Evolutionary conservation across 2,888 invertebrate species (phyloP).

Genomic region (Leptopterna dolabrata): DNA sequence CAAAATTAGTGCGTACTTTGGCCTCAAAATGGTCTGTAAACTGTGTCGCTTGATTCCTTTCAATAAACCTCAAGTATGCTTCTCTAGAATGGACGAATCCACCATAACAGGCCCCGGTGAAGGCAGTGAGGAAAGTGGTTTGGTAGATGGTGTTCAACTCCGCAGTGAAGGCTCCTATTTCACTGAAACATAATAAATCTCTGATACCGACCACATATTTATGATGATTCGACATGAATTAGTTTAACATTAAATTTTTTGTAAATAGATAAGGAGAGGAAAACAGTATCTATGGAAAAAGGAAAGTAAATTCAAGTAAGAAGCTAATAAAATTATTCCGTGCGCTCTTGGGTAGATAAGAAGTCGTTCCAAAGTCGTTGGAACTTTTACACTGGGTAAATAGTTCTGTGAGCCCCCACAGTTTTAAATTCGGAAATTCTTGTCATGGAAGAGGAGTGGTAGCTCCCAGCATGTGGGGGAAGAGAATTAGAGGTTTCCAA

Average conservation of each 20-base stretch:
- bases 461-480: too few relatives aligned
- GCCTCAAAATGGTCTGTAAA: constrained; percentile 76
- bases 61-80: constrained; percentile 77
- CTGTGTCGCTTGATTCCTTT: constrained; percentile 79
- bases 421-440: too few relatives aligned
- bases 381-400: too few relatives aligned
- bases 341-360: too few relatives aligned
- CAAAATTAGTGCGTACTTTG: constrained; percentile 70
- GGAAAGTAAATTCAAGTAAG: too few relatives aligned
- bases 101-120: constrained; percentile 76
- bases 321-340: too few relatives aligned
- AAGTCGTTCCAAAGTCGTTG: too few relatives aligned
- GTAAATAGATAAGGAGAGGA: not conserved
- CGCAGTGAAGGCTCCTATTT: constrained; percentile 73
- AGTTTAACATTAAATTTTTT: not conserved
- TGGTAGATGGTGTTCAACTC: constrained; percentile 75
- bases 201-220: constrained; percentile 38
- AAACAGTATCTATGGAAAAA: too few relatives aligned
- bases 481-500: too few relatives aligned
- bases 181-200: constrained; percentile 69
- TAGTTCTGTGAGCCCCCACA: too few relatives aligned
- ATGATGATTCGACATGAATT: not conserved
- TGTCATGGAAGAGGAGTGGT: too few relatives aligned
- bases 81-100: constrained; percentile 73
- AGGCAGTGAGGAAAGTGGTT: constrained; percentile 71